Conservation (phyloP, 2,888 invertebrate species). For the Trichogramma evanescens region DNA sequence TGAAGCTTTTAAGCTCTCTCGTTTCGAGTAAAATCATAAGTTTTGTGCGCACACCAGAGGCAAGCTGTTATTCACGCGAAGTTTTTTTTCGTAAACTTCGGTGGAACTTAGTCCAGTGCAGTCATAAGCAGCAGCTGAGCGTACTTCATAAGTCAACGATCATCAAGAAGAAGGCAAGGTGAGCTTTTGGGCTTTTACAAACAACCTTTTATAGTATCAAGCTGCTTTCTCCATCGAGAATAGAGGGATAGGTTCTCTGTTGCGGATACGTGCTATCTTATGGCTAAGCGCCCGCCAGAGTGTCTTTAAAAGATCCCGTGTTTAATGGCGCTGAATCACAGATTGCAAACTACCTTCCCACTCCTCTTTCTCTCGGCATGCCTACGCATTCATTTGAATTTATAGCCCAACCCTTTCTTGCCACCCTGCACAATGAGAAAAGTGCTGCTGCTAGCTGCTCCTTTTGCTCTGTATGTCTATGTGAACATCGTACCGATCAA, state of each 20-base stretch:
- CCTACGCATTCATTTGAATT: slow-evolving; percentile 36
- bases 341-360: slow-evolving; percentile 39
- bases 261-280: slow-evolving; percentile 21
- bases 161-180: slow-evolving; percentile 2
- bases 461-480: background rate
- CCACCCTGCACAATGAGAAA: slow-evolving; percentile 12
- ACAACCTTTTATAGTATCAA: slow-evolving; percentile 7
- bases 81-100: too few relatives aligned
- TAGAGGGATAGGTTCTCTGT: background rate
- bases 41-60: background rate
- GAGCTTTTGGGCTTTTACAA: background rate
- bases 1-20: too few relatives aligned
- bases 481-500: too few relatives aligned
- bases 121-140: background rate
- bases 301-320: slow-evolving; percentile 42
- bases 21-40: too few relatives aligned
- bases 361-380: slow-evolving; percentile 4
- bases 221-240: slow-evolving; percentile 2
- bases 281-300: slow-evolving; percentile 17
- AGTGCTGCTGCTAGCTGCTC: slow-evolving; percentile 2
- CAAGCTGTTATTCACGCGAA: slow-evolving; percentile 12
- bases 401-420: slow-evolving; percentile 42
- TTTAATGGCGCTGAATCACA: slow-evolving; percentile 48
- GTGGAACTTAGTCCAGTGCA: background rate
- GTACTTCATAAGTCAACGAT: slow-evolving; percentile 17